Conservation (phyloP, 2,888 invertebrate species). For the Watsonalla cultraria region DNA sequence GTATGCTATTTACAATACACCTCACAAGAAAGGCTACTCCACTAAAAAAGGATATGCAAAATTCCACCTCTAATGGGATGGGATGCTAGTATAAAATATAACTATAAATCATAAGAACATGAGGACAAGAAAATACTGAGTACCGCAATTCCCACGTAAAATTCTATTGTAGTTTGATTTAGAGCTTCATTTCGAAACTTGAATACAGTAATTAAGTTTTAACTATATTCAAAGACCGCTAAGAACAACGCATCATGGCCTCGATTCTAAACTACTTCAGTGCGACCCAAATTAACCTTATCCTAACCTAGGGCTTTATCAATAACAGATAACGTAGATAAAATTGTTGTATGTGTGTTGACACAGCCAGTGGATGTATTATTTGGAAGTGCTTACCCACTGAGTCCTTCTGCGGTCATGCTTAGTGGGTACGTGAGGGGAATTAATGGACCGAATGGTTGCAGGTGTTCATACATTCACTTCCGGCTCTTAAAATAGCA, state of each 20-base stretch:
- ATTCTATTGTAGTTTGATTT: no score
- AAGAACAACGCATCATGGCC: not conserved
- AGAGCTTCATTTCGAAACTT: no score
- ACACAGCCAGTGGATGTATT: constrained; percentile 1
- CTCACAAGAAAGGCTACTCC: no score
- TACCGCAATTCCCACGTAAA: no score
- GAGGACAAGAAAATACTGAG: no score
- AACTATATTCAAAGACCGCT: not conserved
- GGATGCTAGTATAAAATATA: no score
- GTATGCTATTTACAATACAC: no score
- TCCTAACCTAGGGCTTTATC: constrained; percentile 59
- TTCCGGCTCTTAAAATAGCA: constrained; percentile 9
- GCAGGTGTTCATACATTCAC: constrained; percentile 39
- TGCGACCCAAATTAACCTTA: constrained; percentile 65
- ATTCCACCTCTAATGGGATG: no score
- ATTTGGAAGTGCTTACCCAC: constrained; percentile 1
- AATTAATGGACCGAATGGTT: constrained; percentile 17
- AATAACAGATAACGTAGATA: constrained; percentile 69
- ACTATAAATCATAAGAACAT: no score
- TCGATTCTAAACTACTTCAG: constrained; percentile 8
- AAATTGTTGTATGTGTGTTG: constrained; percentile 55
- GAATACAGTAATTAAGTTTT: not conserved
- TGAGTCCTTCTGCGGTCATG: constrained; percentile 17
- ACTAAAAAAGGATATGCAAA: no score
- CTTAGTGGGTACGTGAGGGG: constrained; percentile 36